Conservation (phyloP, 2,113 vertebrate genomes). For the Cyprinodon variegatus region DNA sequence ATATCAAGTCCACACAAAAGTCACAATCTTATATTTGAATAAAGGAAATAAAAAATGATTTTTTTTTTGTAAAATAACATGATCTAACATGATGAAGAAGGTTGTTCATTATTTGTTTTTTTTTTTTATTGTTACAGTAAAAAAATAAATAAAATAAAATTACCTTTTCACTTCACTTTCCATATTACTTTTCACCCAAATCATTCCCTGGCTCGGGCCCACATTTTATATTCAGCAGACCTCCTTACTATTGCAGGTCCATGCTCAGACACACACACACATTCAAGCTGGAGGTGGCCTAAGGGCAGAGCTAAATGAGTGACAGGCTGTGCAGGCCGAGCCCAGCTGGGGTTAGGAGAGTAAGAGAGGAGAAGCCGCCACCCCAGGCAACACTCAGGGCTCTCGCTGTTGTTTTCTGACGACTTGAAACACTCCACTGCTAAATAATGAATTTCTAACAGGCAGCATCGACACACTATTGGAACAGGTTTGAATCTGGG, state of each 20-base stretch:
- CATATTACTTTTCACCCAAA: conserved; percentile 46
- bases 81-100: not conserved
- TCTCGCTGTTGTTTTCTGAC: conserved; percentile 79
- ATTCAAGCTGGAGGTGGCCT: conserved; percentile 54
- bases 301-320: conserved; percentile 75
- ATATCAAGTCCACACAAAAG: no score
- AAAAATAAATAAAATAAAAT: conserved; percentile 15
- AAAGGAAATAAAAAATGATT: no score
- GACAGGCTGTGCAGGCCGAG: conserved; percentile 75
- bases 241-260: conserved; percentile 12
- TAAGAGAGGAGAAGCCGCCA: conserved; percentile 70
- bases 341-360: conserved; percentile 76
- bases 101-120: not conserved
- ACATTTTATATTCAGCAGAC: conserved; percentile 64
- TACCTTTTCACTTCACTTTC: conserved; percentile 27
- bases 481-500: conserved; percentile 70
- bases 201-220: conserved; percentile 50
- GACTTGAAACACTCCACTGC: conserved; percentile 84
- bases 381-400: conserved; percentile 79
- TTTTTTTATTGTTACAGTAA: not conserved
- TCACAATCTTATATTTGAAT: no score
- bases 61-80: no score
- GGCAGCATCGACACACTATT: conserved; percentile 62
- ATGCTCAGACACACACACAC: conserved; percentile 25
- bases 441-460: conserved; percentile 84